A percentile compares a stretch with the other conserved stretches of the same genome.
These are phyloP conservation scores for Siderastrea siderea DNA, from an alignment of 92 coral and sea anemone genomes.

Conservation along the genomic window DNA sequence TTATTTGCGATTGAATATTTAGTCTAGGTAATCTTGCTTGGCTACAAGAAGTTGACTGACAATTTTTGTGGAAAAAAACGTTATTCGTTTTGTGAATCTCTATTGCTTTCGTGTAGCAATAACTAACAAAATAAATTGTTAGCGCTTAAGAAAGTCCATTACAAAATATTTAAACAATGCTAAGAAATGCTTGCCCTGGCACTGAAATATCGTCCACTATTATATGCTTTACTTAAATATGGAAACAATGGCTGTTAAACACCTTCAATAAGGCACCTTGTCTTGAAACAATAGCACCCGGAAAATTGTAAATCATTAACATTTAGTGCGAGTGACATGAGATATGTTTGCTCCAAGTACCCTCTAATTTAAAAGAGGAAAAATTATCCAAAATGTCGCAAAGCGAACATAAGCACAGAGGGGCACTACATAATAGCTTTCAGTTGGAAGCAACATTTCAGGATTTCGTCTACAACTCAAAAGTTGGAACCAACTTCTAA, in stretches of 20 bases:
- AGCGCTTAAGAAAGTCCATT: background rate
- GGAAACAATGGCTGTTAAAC: background rate
- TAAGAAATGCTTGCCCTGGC: background rate
- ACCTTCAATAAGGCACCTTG: conserved; percentile 24
- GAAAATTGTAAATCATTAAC: conserved; percentile 30
- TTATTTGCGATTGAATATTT: no score
- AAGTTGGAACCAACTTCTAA: no score
- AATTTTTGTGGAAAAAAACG: no score
- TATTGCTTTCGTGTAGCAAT: no score
- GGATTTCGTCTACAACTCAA: background rate
- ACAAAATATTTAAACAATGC: background rate
- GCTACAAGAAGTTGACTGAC: no score
- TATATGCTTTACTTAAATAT: background rate
- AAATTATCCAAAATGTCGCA: background rate
- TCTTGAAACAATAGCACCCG: conserved; percentile 3
- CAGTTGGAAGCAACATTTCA: background rate
- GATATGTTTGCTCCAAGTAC: background rate
- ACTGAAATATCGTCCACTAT: background rate
- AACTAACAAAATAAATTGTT: no score
- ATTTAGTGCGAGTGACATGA: background rate
- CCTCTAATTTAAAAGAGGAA: background rate
- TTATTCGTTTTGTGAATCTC: no score
- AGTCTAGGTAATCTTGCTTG: no score
- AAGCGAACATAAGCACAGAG: no score
- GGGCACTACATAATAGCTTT: no score